Evolutionary conservation across 2,888 invertebrate genomes (phyloP).

Genomic region (Epinotia bilunana): DNA sequence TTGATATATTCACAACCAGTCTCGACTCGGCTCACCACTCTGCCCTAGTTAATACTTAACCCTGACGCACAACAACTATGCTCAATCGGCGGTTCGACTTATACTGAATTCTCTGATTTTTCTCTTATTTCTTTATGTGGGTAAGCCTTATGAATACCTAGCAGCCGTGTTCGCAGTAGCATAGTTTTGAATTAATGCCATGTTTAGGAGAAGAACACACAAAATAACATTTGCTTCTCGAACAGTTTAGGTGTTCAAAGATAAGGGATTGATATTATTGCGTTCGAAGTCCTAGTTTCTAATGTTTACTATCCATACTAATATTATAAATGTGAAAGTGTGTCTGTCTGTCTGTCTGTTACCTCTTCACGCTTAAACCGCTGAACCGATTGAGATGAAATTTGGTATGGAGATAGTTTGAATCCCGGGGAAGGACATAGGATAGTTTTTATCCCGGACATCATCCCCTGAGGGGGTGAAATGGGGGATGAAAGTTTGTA

Average conservation of each 20-base stretch:
- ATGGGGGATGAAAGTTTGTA: no score
- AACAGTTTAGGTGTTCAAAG: not conserved
- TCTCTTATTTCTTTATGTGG: not conserved
- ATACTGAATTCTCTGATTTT: not conserved
- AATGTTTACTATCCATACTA: no score
- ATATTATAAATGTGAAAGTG: no score
- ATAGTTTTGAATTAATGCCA: slow-evolving; percentile 10
- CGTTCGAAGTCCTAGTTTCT: not conserved
- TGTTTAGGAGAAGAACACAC: not conserved
- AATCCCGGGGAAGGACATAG: no score
- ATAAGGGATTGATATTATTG: not conserved
- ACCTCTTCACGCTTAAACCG: no score
- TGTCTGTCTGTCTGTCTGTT: no score
- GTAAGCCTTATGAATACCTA: not conserved
- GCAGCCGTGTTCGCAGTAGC: not conserved
- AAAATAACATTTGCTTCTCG: slow-evolving; percentile 1
- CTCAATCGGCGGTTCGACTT: not conserved
- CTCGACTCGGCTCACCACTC: not conserved
- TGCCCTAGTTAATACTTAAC: no score
- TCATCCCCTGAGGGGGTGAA: no score
- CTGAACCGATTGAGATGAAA: no score
- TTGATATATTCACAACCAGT: not conserved
- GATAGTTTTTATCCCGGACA: no score
- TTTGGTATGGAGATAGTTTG: no score
- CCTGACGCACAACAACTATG: not conserved